Evolutionary conservation across 2,888 invertebrate genomes (phyloP), one percentile per base, ranked within the genome.

Genomic region (Zaprionus obscuricornis): DNA sequence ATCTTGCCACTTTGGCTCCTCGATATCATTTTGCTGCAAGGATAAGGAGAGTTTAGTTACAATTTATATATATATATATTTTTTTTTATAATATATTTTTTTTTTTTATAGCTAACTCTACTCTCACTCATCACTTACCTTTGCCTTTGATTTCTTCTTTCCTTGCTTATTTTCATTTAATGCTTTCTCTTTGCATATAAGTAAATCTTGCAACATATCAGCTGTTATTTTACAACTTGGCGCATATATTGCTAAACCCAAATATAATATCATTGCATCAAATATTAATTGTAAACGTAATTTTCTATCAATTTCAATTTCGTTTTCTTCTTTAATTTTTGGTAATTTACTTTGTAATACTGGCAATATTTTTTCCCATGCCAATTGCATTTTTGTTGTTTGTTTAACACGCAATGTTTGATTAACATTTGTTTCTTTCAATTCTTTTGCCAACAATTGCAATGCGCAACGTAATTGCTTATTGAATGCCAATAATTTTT

Each of bases 1-100:
- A 13, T 64, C 67, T 54, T 85, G 63, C 83, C 78, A 85, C 1
- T 17, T 6, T 0, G 24, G 57, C 1, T 67, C 54, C 6, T 57
- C 49, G n/a, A n/a, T n/a, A n/a, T n/a, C n/a, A n/a, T n/a, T n/a
- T n/a, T n/a, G n/a, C n/a, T n/a, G n/a, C n/a, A n/a, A n/a, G n/a
- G n/a, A n/a, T n/a, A n/a, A n/a, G n/a, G n/a, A n/a, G n/a, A n/a
- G n/a, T n/a, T n/a, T n/a, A n/a, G n/a, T n/a, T n/a, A n/a, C n/a
- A n/a, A n/a, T n/a, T n/a, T n/a, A n/a, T n/a, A n/a, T n/a, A n/a
- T n/a, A n/a, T n/a, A n/a, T n/a, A n/a, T n/a, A n/a, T n/a, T n/a
- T n/a, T n/a, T n/a, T n/a, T n/a, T n/a, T n/a, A n/a, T n/a, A n/a
- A n/a, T n/a, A n/a, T n/a, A n/a, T n/a, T n/a, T n/a, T n/a, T 2